phyloP scores from a whole-genome alignment of 2,888 invertebrate species.

The Calephelis perditalis region DNA sequence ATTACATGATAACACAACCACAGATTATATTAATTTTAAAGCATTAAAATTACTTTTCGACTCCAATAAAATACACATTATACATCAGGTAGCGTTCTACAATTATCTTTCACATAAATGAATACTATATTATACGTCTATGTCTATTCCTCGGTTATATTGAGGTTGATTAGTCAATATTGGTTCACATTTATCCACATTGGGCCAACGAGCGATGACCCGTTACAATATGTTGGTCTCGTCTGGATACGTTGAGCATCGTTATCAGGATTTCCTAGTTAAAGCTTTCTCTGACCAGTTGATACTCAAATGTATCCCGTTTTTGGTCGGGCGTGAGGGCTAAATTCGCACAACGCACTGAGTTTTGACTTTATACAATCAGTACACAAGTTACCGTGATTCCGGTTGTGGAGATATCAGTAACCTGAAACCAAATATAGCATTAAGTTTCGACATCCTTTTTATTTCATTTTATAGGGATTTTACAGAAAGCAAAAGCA shows the following conservation, averaged over 20 bases:
- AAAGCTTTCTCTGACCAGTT: background rate
- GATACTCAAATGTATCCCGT: conserved; percentile 2
- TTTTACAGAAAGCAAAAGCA: no score
- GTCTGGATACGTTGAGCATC: background rate
- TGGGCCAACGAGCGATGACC: background rate
- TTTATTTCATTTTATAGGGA: no score
- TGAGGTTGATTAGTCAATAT: background rate
- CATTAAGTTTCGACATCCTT: no score
- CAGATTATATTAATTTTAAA: conserved; percentile 16
- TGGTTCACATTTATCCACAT: background rate
- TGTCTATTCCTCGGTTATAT: conserved; percentile 1
- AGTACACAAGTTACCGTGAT: conserved; percentile 38
- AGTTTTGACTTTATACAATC: conserved; percentile 51
- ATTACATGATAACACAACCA: conserved; percentile 18
- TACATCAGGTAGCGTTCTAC: conserved; percentile 11
- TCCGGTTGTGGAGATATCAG: conserved; percentile 41
- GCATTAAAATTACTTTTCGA: conserved; percentile 15
- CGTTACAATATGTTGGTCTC: background rate
- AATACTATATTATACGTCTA: background rate
- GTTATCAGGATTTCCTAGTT: background rate
- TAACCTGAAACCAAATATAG: conserved; percentile 38
- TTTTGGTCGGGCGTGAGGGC: conserved; percentile 12
- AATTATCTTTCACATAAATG: conserved; percentile 2
- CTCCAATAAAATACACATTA: conserved; percentile 14
- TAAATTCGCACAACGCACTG: conserved; percentile 55